Base-by-base conservation (phyloP, 2,888 invertebrate genomes). In the Nymphalis urticae region DNA sequence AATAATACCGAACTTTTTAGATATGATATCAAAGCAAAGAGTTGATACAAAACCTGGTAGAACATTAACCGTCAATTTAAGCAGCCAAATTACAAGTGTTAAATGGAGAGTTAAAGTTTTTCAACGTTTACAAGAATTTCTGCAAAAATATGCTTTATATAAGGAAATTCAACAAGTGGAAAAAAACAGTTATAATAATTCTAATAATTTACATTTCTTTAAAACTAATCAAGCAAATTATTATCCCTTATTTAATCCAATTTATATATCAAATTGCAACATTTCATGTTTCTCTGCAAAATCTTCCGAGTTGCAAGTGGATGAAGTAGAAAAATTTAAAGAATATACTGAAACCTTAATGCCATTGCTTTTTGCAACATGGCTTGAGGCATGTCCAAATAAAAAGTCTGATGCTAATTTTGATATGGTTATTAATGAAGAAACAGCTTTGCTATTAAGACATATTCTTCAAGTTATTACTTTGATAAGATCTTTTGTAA, bases 91-190 rank as follows among this genome's bases (percentile, higher is more conserved):
- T 62, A 96, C 96, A 0, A 96, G 95, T 76, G 94, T 95, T 0
- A 95, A 95, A 80, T 97, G 97, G 97, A 94, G 97, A 74, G 94
- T 95, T 19, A 95, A 96, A 83, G 96, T 97, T 47, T 86, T 97
- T 64, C 93, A 94, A 73, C 93, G 97, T 67, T 85, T 97, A n/a
- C 93, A 95, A 76, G 94, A 94, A 64, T 90, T 89, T 72, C 75
- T 92, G 51, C 78, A 80, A 42, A 86, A 87, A 69, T 92, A 83
- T 82, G 81, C 86, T 36, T 81, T 83, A 66, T 81, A 80, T 66
- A 86, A 87, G 66, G 79, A 85, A 17, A 78, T 84, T 17, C 66
- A 76, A 64, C 74, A 78, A 48, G 68, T 51, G 24, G 77, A 79
- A 19, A 78, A 78, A 51, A 62, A 72, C 42, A 66, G 70, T 17